phyloP scores from a whole-genome alignment of 2,888 invertebrate genomes.

The Campoletis raptor region DNA sequence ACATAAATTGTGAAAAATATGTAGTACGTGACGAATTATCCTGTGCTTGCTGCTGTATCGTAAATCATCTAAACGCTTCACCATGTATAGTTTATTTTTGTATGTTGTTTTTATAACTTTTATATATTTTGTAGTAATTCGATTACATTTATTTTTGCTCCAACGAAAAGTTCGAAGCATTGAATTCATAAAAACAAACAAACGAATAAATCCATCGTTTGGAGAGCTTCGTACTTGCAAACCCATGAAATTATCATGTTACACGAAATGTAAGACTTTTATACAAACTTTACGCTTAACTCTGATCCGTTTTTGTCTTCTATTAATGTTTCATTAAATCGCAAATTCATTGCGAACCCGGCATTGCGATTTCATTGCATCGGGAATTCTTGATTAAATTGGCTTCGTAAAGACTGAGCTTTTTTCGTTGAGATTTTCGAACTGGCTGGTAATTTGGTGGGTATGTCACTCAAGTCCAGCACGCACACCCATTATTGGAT shows the following conservation, averaged over 20 bases:
- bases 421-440: slow-evolving; percentile 6
- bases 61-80: neutral
- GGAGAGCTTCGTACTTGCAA: slow-evolving; percentile 25
- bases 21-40: slow-evolving; percentile 3
- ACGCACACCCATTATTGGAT: slow-evolving; percentile 39
- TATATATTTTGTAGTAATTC: neutral
- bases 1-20: neutral
- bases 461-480: slow-evolving; percentile 58
- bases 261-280: slow-evolving; percentile 1
- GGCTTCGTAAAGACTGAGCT: neutral
- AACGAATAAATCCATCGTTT: slow-evolving; percentile 17
- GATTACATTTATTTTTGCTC: neutral
- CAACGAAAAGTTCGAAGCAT: neutral
- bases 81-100: neutral
- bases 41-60: neutral
- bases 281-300: neutral
- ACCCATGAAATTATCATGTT: slow-evolving; percentile 1
- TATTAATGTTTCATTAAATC: slow-evolving; percentile 4
- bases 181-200: slow-evolving; percentile 1
- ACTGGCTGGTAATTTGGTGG: slow-evolving; percentile 35
- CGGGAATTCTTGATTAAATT: neutral
- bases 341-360: slow-evolving; percentile 28
- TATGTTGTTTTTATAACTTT: neutral
- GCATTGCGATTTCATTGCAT: slow-evolving; percentile 24
- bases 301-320: neutral